These are phyloP conservation scores for Labrus mixtus DNA, from an alignment of 2,113 vertebrate genomes.

Conservation along the genomic window DNA sequence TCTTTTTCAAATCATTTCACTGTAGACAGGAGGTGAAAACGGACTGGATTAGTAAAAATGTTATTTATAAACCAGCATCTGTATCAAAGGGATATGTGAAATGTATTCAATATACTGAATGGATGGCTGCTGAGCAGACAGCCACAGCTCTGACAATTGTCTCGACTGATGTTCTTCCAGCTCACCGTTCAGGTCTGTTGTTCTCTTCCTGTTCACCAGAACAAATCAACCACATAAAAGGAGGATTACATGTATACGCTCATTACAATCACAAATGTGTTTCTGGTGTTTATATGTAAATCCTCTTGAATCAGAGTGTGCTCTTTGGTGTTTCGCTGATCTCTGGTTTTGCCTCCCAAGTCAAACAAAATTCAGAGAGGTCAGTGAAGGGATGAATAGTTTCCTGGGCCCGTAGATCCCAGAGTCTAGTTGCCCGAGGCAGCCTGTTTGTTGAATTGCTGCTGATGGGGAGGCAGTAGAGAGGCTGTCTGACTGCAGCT, in stretches of 20 bases:
- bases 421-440: constrained; percentile 33
- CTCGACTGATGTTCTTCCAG: constrained; percentile 1
- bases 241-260: constrained; percentile 36
- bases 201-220: constrained; percentile 19
- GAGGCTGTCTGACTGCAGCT: constrained; percentile 63
- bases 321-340: constrained; percentile 20
- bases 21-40: not conserved
- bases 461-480: constrained; percentile 49
- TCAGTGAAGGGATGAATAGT: constrained; percentile 25
- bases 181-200: not conserved
- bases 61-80: not conserved
- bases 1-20: not conserved
- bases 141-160: constrained; percentile 8
- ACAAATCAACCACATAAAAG: constrained; percentile 29
- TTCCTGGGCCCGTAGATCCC: not conserved
- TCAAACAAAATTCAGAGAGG: constrained; percentile 32
- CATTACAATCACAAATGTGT: not conserved
- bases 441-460: constrained; percentile 40
- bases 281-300: constrained; percentile 12
- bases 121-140: constrained; percentile 29
- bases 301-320: constrained; percentile 1
- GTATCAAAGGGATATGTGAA: not conserved
- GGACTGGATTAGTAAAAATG: not conserved
- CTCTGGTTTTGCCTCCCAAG: constrained; percentile 10
- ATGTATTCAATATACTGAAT: constrained; percentile 1